Evolutionary conservation across 2,113 vertebrate genomes (phyloP), one percentile per base, ranked within the genome.

Genomic region (Oenanthe melanoleuca): DNA sequence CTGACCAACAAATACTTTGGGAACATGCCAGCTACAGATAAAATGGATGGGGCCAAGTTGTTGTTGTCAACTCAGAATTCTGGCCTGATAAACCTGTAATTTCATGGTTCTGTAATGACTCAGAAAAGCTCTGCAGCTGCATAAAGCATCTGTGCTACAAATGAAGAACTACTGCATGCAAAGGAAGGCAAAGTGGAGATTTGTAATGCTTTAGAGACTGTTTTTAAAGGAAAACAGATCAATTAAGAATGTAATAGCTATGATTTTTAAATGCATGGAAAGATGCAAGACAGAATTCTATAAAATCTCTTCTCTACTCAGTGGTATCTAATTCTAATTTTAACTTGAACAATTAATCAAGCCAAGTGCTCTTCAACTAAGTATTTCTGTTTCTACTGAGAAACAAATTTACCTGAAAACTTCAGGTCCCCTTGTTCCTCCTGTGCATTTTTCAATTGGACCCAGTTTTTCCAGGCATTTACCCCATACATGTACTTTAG

Each of bases 391-490:
- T 66, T 63, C 16, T 17, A 34, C 10, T 2, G 17, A 70, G 65
- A 56, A 26, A 53, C 24, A 75, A 78, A 77, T 52, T 93, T 95
- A 98, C 98, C 98, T 93, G 98, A 98, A 88, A 98, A 97, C 82
- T 99, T 98, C 29, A 98, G 97, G 65, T 98, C 98, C 96, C 98
- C 98, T 85, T 98, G 88, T 15, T 99, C 97, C 71, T 99, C 98
- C 96, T 99, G 99, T 40, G 97, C 91, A 4, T 98, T 98, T 91
- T 99, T 99, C 99, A 98, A 99, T 33, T 98, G 98, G 94, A 99
- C 98, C 99, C 99, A 99, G 88, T 98, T 98, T 97, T 98, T 99
- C 99, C 99, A 99, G 69, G 99, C 98, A 1, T 99, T 99, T 6
- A 99, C 98, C 29, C 99, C 99, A 3, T 99, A 99, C 95, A 99